phyloP scores from a whole-genome alignment of 2,113 vertebrate genomes.

The Chamaetylas fuelleborni region DNA sequence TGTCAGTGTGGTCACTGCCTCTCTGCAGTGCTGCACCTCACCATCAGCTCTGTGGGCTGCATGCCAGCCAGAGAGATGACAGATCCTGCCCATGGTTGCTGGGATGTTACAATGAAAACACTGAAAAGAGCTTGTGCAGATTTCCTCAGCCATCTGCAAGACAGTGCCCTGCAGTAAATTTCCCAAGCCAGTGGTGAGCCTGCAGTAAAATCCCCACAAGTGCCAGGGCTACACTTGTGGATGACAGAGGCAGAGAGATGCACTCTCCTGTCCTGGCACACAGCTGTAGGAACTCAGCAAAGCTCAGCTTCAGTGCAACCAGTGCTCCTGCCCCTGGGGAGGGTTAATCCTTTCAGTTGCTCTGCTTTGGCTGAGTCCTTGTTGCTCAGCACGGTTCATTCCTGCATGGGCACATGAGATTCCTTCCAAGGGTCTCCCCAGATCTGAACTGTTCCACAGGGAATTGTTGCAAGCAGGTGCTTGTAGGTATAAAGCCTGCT shows the following conservation, averaged over 20 bases:
- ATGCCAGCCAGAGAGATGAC: background rate
- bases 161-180: background rate
- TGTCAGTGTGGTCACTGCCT: background rate
- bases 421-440: background rate
- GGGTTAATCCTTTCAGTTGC: background rate
- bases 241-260: background rate
- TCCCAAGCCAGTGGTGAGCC: background rate
- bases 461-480: background rate
- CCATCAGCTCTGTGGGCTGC: background rate
- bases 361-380: background rate
- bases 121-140: background rate
- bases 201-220: background rate
- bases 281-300: background rate
- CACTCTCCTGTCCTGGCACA: background rate
- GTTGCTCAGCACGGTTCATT: background rate
- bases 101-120: background rate
- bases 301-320: background rate
- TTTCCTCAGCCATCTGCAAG: background rate
- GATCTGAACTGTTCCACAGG: fast-evolving
- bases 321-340: background rate
- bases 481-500: background rate
- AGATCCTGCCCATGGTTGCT: background rate
- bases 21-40: fast-evolving
- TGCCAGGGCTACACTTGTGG: fast-evolving
- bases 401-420: background rate